Base-by-base conservation (phyloP, 2,113 vertebrate species). In the Nothoprocta perdicaria region DNA sequence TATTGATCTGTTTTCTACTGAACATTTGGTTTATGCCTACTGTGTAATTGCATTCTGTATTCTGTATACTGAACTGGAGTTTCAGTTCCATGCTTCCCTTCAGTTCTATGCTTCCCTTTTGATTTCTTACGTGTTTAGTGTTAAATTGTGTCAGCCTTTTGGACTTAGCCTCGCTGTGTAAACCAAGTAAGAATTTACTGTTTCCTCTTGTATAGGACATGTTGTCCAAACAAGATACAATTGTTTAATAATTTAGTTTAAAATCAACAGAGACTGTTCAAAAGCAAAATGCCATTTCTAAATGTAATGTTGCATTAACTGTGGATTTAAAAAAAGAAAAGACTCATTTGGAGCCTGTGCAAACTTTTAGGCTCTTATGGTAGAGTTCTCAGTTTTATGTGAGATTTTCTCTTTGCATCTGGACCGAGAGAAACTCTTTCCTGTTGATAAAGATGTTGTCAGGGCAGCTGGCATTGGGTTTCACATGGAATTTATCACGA, bases 401-500 rank as follows among this genome's bases (percentile, higher is more conserved):
- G 40, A 62, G 52, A 33, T 45, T 60, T 74, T 91, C 33, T 86
- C 76, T 97, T 93, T 92, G 17, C 61, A 52, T 58, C 75, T 82
- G 86, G 45, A 80, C 50, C 53, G 43, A 35, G 58, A 40, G n/a
- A 33, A 85, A 83, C 55, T 80, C 90, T 33, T 23, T 93, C 18
- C 58, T 43, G 74, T 77, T 94, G 82, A 93, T 92, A 87, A 94
- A 90, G 61, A 35, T 94, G 77, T 84, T 93, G 75, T 89, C 38
- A 92, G 92, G 89, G 76, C 62, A 95, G 55, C 66, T 92, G 77
- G 43, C 83, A 91, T 78, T 93, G 21, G 24, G 84, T 96, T 96
- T 96, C 94, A 33, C 41, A 40, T 80, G 93, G 80, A 92, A 96
- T 95, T 92, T 95, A 95, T 95, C 90, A 94, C 85, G 75, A 86